Base-by-base conservation (phyloP, 2,113 vertebrate genomes). In the Dromaius novaehollandiae region DNA sequence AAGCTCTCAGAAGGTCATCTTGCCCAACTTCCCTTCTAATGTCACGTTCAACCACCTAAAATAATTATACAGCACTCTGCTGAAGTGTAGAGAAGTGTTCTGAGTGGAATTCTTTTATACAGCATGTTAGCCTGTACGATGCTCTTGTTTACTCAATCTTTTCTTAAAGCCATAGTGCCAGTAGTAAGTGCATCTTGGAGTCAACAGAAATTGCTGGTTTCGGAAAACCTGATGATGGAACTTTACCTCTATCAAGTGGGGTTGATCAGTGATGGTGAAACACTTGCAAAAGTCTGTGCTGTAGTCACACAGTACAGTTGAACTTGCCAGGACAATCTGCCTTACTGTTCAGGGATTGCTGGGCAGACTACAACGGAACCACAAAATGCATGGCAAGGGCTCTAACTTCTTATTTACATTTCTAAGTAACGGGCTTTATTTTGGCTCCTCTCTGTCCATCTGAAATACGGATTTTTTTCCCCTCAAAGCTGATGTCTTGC, bases 1-100 rank as follows among this genome's bases (percentile, higher is more conserved):
- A 88, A 68, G 42, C 9, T 89, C 85, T 93, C 70, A 55, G 85
- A 82, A 85, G n/a, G 38, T 50, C 68, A 94, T 89, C 51, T 94
- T 24, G 0, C 84, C 40, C 56, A 89, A 82, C n/a, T 94, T 89
- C 74, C 75, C 64, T 79, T 91, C 68, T 61, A 71, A 87, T 64
- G 42, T 88, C 70, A 65, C 10, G 1, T 73, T 85, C 92, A 95
- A 58, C n/a, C 44, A 82, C 21, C 74, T 51, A 60, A 89, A 46
- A n/a, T 42, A 79, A 84, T 84, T 86, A 87, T 36, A 56, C 63
- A 76, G 68, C 26, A 68, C 42, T 65, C 65, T 50, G 50, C 51
- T 69, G 22, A 91, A 88, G 34, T 46, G 65, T 34, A 68, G 81
- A 70, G 82, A 70, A 86, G 28, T n/a, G 50, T 60, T 90, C 15